phyloP scores from a whole-genome alignment of 2,113 vertebrate genomes.

The Tiliqua scincoides region DNA sequence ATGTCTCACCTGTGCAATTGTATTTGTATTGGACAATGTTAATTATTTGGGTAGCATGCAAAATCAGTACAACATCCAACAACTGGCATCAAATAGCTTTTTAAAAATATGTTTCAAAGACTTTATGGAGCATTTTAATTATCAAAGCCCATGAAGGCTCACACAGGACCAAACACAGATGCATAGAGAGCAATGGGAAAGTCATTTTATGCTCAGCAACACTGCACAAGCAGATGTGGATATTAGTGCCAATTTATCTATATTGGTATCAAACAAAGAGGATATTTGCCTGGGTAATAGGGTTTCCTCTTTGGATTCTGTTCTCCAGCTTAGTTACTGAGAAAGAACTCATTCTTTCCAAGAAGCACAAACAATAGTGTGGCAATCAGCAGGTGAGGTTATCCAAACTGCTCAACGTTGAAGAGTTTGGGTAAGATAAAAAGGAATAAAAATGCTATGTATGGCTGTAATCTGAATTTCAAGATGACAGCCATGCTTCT shows the following conservation, averaged over 20 bases:
- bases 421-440: conserved; percentile 16
- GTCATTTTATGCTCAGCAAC: neutral
- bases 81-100: conserved; percentile 23
- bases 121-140: conserved; percentile 35
- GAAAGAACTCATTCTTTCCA: conserved; percentile 14
- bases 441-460: conserved; percentile 11
- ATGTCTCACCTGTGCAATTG: neutral
- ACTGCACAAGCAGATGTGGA: conserved; percentile 35
- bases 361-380: conserved; percentile 9
- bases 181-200: neutral
- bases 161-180: neutral
- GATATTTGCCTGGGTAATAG: neutral
- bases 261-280: neutral
- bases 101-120: neutral
- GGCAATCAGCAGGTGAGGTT: conserved; percentile 12
- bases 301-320: neutral
- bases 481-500: conserved; percentile 23
- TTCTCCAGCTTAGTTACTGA: neutral
- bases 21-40: neutral
- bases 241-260: conserved; percentile 32
- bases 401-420: neutral
- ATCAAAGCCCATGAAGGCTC: neutral
- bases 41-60: conserved; percentile 15
- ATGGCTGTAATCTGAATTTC: conserved; percentile 26
- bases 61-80: neutral